A percentile compares a stretch with the other conserved stretches of the same genome.
phyloP scores from a whole-genome alignment of 2,888 invertebrate genomes.

The Sialis fuliginosa region DNA sequence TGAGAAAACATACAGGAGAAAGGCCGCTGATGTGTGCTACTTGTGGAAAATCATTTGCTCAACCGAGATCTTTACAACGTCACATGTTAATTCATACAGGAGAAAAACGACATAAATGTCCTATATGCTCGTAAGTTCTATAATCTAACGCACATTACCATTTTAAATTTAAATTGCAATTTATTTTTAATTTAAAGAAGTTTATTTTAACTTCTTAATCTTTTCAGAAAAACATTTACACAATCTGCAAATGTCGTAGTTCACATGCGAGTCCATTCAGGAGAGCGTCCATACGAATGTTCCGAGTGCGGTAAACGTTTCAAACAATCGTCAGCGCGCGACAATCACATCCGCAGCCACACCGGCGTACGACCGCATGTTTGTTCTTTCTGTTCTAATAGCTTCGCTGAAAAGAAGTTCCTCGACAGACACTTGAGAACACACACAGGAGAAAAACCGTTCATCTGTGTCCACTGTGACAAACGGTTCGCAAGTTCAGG shows the following conservation, averaged over 20 bases:
- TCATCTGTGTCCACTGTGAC: slow-evolving; percentile 14
- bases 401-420: slow-evolving; percentile 15
- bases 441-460: slow-evolving; percentile 16
- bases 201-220: neutral
- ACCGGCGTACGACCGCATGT: slow-evolving; percentile 14
- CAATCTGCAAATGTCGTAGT: slow-evolving; percentile 17
- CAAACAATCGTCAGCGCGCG: slow-evolving; percentile 16
- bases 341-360: slow-evolving; percentile 16
- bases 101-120: slow-evolving; percentile 16
- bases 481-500: slow-evolving; percentile 14
- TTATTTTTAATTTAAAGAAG: no score
- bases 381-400: slow-evolving; percentile 12
- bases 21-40: slow-evolving; percentile 16
- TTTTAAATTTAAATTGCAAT: neutral
- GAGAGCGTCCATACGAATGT: slow-evolving; percentile 17
- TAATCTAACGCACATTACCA: neutral
- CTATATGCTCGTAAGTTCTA: slow-evolving; percentile 15
- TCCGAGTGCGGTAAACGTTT: slow-evolving; percentile 17
- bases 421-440: slow-evolving; percentile 14
- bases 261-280: slow-evolving; percentile 18
- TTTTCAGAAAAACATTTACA: slow-evolving; percentile 16
- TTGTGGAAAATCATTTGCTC: slow-evolving; percentile 18
- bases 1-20: slow-evolving; percentile 19
- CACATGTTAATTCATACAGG: slow-evolving; percentile 18
- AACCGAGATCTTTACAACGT: slow-evolving; percentile 17